These are phyloP conservation scores for Silurus glanis DNA, from an alignment of 2,113 vertebrate genomes.

Conservation along the genomic window DNA sequence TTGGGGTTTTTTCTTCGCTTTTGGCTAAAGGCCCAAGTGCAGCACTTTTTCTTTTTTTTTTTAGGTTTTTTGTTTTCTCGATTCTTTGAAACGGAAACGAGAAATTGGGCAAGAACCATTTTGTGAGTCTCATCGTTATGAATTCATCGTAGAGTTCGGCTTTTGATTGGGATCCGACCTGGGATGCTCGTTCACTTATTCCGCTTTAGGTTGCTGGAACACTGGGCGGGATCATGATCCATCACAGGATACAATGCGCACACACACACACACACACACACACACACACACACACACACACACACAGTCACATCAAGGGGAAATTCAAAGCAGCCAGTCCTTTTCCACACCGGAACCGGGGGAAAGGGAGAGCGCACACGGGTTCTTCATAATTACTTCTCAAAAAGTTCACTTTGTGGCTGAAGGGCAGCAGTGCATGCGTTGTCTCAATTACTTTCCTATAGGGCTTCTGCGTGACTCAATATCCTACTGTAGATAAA, in stretches of 20 bases:
- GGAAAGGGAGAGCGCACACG: constrained; percentile 5
- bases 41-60: background rate
- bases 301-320: background rate
- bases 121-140: constrained; percentile 19
- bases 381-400: constrained; percentile 24
- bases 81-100: constrained; percentile 25
- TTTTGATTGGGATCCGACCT: constrained; percentile 17
- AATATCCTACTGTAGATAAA: background rate
- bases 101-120: constrained; percentile 9
- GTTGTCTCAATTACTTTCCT: background rate
- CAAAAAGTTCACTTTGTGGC: background rate
- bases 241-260: background rate
- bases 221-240: background rate
- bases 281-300: background rate
- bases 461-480: constrained; percentile 1
- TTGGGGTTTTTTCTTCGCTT: background rate
- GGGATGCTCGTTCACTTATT: background rate
- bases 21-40: constrained; percentile 19
- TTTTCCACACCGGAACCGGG: background rate
- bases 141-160: constrained; percentile 23
- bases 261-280: background rate
- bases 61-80: background rate
- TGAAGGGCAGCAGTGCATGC: background rate
- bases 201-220: background rate
- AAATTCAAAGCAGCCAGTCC: background rate